Evolutionary conservation across 2,797 vertebrate genomes (phyloP).

Genomic region (Myotis planiceps): DNA sequence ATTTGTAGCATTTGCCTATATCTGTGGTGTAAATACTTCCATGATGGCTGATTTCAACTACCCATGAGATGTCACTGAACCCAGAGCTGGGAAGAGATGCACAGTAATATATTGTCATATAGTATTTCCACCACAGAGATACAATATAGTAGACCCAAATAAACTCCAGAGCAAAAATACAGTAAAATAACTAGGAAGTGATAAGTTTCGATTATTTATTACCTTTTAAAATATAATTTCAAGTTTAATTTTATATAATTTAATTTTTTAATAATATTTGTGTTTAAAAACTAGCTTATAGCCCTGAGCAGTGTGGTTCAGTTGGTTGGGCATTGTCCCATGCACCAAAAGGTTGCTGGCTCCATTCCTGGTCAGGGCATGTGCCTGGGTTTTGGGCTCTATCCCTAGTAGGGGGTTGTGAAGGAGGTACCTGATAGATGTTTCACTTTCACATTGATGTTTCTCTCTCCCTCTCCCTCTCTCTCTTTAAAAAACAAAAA

Average conservation of each 20-base stretch:
- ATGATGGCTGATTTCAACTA: neutral
- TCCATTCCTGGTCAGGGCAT: neutral
- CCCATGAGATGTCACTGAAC: neutral
- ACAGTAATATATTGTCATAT: neutral
- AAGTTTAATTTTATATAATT: neutral
- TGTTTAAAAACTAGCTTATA: neutral
- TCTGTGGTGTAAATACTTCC: neutral
- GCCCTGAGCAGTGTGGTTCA: neutral
- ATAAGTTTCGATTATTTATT: neutral
- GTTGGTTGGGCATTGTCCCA: neutral
- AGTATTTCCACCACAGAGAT: neutral
- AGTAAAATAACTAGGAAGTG: neutral
- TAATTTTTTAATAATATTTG: neutral
- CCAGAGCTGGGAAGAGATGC: neutral
- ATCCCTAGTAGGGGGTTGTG: neutral
- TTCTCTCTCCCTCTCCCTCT: neutral
- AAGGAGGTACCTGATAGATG: neutral
- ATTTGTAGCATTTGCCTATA: neutral
- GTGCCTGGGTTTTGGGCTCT: neutral
- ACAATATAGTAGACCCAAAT: neutral
- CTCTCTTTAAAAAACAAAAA: neutral
- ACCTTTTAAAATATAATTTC: neutral
- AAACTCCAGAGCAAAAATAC: neutral
- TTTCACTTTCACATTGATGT: neutral
- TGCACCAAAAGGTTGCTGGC: neutral